phyloP scores from a whole-genome alignment of 2,113 vertebrate species.

The Condylura cristata region DNA sequence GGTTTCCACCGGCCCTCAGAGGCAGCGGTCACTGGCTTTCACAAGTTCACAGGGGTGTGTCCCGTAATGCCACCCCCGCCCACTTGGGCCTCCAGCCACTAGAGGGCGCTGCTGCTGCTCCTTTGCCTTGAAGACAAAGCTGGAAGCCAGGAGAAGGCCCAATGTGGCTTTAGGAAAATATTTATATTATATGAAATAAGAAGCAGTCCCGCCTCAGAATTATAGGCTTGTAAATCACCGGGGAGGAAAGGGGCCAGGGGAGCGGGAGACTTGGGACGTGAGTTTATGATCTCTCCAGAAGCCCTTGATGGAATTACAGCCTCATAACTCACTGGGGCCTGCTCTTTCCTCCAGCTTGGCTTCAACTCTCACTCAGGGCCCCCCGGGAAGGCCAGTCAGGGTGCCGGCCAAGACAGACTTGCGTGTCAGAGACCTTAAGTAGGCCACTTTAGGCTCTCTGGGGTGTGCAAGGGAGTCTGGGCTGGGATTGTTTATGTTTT shows the following conservation, averaged over 20 bases:
- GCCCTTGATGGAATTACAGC: conserved; percentile 81
- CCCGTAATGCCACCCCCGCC: too few relatives aligned
- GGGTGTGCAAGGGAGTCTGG: fast-evolving
- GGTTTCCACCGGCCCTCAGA: not conserved
- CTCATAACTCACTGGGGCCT: conserved; percentile 77
- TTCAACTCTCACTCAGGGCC: not conserved
- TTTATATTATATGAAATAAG: conserved; percentile 70
- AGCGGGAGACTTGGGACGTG: not conserved
- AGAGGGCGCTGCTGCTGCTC: conserved; percentile 34
- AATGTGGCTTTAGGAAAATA: conserved; percentile 59
- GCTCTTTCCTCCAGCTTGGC: conserved; percentile 30
- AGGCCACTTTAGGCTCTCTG: not conserved
- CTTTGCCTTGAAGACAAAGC: not conserved
- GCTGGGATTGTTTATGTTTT: not conserved
- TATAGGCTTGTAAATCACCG: conserved; percentile 73
- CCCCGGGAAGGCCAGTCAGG: not conserved
- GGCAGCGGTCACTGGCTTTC: not conserved
- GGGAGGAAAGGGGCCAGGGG: not conserved
- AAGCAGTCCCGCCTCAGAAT: conserved; percentile 65
- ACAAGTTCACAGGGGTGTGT: not conserved
- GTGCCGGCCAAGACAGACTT: not conserved
- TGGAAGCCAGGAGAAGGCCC: not conserved
- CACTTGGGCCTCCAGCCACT: not conserved
- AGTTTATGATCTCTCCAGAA: conserved; percentile 82
- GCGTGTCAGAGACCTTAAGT: not conserved